Base-by-base conservation (phyloP, 37 sponge, comb jelly and placozoan genomes). In the Halichondria panicea region DNA sequence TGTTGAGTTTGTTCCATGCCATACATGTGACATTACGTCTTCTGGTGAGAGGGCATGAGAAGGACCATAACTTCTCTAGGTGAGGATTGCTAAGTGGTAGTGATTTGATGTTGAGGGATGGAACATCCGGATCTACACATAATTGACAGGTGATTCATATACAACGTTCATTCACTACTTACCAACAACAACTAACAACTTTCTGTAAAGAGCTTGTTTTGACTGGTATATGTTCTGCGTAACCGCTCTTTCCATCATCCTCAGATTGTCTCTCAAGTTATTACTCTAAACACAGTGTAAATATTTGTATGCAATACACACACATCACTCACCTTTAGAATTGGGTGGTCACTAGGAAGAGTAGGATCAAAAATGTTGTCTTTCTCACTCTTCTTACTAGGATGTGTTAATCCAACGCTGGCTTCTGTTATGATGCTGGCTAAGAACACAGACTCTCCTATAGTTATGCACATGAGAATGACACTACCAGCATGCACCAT, bases 131-230 rank as follows among this genome's bases (percentile, higher is more conserved):
- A 39, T 78, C 74, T 70, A 54, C 0, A 56, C 41, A 45, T 67
- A 52, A 1, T n/a, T n/a, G n/a, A 41, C 45, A 68, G 22, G n/a
- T 22, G 25, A 70, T 27, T 45, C 7, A 45, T 21, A 22, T 48
- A 48, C 13, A 48, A 9, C 13, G 50, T 48, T 48, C 9, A 48
- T 48, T 48, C 9, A 22, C 9, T 61, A n/a, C 33, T 40, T 39
- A 92, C 96, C 96, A 74, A 33, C 30, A 13, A 95, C 45, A 0
- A 71, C 66, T 9, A 76, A 55, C 34, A 95, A 66, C 22, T 85
- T 86, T 35, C 96, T 78, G 70, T 95, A 98, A 21, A 82, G 70
- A 24, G 99, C 99, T 64, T 95, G 99, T 72, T 88, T 90, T 0
- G 61, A 55, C 77, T 98, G 99, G 48, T 82, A 93, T 21, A 76